Conservation (phyloP, 35 echinoderm and acorn worm species). For the Ptychodera flava region DNA sequence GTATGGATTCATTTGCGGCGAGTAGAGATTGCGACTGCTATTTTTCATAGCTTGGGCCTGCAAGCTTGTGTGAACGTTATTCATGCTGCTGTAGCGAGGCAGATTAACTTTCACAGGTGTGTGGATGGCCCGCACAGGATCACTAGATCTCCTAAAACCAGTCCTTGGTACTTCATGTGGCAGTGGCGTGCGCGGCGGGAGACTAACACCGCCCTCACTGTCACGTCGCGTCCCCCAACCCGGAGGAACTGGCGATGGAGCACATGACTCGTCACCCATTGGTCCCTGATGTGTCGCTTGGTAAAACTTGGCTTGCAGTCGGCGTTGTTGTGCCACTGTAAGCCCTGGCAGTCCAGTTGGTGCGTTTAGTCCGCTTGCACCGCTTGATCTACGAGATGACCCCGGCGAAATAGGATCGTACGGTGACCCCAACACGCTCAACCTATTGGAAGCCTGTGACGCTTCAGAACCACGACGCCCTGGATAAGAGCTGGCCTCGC, state of each 20-base stretch:
- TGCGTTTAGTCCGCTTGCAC: constrained; percentile 68
- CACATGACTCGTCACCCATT: constrained; percentile 42
- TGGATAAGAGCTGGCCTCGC: constrained; percentile 51
- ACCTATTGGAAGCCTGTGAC: constrained; percentile 63
- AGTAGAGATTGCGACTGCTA: background rate
- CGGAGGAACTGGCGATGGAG: constrained; percentile 38
- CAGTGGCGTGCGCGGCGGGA: constrained; percentile 67
- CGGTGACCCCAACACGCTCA: constrained; percentile 71
- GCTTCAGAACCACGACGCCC: constrained; percentile 56
- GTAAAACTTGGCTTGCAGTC: constrained; percentile 75
- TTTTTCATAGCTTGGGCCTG: background rate
- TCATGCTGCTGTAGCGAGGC: constrained; percentile 44
- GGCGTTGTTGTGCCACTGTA: constrained; percentile 64
- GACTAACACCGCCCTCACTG: constrained; percentile 48
- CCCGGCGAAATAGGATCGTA: constrained; percentile 83
- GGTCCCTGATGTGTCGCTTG: constrained; percentile 60
- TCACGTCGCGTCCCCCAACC: constrained; percentile 36
- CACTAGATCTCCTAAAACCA: constrained; percentile 74
- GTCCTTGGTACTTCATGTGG: constrained; percentile 86
- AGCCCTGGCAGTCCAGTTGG: constrained; percentile 81
- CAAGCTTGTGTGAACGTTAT: constrained; percentile 27
- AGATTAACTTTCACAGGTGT: constrained; percentile 21
- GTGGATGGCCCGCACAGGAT: constrained; percentile 56
- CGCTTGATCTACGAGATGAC: constrained; percentile 78
- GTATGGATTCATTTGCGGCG: background rate